These are phyloP conservation scores for Tachina lurida DNA, from an alignment of 2,888 invertebrate genomes.

Conservation along the genomic window DNA sequence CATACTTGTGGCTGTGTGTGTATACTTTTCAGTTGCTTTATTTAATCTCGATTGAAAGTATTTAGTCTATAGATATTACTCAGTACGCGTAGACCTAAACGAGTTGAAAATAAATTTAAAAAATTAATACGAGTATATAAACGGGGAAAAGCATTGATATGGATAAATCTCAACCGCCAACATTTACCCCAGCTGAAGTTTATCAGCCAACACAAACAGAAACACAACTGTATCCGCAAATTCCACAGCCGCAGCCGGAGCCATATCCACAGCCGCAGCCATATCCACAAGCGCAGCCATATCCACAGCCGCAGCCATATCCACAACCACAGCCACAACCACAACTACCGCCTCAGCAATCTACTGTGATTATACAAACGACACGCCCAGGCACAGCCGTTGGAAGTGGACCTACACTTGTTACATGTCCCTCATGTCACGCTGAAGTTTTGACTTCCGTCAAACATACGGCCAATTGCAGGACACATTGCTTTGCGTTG, in stretches of 20 bases:
- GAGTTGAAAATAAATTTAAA: not conserved
- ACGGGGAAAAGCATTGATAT: not conserved
- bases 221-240: constrained; percentile 34
- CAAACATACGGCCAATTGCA: constrained; percentile 77
- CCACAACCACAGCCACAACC: constrained; percentile 49
- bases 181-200: constrained; percentile 26
- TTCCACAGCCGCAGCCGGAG: constrained; percentile 53
- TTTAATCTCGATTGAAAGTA: not conserved
- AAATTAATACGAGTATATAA: not conserved
- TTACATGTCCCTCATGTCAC: constrained; percentile 84
- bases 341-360: constrained; percentile 72
- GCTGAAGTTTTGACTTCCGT: constrained; percentile 83
- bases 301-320: constrained; percentile 65
- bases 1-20: not conserved
- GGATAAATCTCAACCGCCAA: constrained; percentile 33
- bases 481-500: constrained; percentile 80
- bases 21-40: not conserved
- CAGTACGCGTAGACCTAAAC: not conserved
- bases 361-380: constrained; percentile 79
- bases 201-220: constrained; percentile 69
- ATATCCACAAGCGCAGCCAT: constrained; percentile 55
- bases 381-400: constrained; percentile 75
- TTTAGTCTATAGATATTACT: not conserved
- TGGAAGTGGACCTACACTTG: constrained; percentile 76
- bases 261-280: constrained; percentile 44